phyloP scores from a whole-genome alignment of 2,888 invertebrate species.

The Mimachlamys varia region DNA sequence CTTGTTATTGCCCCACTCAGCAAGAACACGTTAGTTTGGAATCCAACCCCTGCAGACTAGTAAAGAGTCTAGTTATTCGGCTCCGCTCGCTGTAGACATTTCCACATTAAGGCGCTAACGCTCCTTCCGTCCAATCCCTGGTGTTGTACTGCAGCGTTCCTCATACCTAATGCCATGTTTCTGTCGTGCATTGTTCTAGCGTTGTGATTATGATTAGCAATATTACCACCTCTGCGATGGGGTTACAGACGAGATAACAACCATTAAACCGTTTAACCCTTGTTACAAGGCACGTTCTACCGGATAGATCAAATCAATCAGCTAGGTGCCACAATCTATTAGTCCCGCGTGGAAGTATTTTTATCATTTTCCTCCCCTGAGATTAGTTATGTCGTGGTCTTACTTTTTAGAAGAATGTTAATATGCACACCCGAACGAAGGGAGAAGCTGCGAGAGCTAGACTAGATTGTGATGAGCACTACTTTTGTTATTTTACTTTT shows the following conservation, averaged over 20 bases:
- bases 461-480: not conserved
- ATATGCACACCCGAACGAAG: not conserved
- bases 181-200: not conserved
- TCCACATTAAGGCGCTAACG: not conserved
- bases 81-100: not conserved
- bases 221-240: slow-evolving; percentile 6
- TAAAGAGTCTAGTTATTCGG: slow-evolving; percentile 12
- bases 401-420: not conserved
- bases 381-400: not conserved
- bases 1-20: not conserved
- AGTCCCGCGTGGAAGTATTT: not conserved
- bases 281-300: not conserved
- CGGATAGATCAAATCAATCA: not conserved
- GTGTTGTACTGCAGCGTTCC: not conserved
- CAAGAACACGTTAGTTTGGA: not conserved
- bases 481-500: no score
- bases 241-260: slow-evolving; percentile 21
- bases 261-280: slow-evolving; percentile 21
- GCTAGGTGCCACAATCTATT: slow-evolving; percentile 31
- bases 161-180: not conserved
- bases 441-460: not conserved
- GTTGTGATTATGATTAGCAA: not conserved
- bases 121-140: not conserved
- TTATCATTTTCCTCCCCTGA: not conserved
- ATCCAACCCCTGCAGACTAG: not conserved